Percentiles rank a stretch among this genome's conserved stretches.
These are phyloP conservation scores for Campaea margaritaria DNA, from an alignment of 2,888 invertebrate genomes.

Conservation along the genomic window DNA sequence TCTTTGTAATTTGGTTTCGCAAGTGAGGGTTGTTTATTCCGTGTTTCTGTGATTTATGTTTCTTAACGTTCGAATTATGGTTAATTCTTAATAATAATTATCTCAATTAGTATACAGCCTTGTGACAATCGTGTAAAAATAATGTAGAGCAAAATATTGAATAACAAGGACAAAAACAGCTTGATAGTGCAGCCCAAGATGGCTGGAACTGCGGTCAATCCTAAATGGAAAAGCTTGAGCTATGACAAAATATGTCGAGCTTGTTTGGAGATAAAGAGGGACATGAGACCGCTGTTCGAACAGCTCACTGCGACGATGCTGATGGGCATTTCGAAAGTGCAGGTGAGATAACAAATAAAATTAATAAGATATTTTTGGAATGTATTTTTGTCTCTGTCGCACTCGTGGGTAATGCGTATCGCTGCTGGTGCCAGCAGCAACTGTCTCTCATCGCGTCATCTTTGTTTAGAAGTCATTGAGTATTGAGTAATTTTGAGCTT, in stretches of 20 bases:
- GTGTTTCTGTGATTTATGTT: conserved; percentile 22
- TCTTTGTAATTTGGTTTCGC: conserved; percentile 61
- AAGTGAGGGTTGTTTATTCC: conserved; percentile 49
- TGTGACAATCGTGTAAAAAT: conserved; percentile 16
- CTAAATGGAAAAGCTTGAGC: conserved; percentile 66
- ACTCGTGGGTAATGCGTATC: conserved; percentile 49
- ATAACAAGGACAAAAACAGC: conserved; percentile 73
- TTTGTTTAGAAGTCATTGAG: conserved; percentile 78
- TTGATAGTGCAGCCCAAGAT: conserved; percentile 74
- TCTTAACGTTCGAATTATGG: conserved; percentile 1
- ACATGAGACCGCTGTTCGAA: conserved; percentile 87
- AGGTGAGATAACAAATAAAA: conserved; percentile 78
- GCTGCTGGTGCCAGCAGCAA: conserved; percentile 57
- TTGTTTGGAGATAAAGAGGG: conserved; percentile 87
- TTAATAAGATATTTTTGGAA: conserved; percentile 71
- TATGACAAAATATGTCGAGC: conserved; percentile 87
- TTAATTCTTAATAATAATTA: not conserved
- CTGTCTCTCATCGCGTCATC: conserved; percentile 75
- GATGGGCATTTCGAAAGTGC: conserved; percentile 87
- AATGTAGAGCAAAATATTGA: conserved; percentile 46
- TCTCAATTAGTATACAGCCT: not conserved
- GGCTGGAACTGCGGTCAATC: conserved; percentile 59
- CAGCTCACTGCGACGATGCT: conserved; percentile 88
- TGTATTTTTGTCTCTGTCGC: conserved; percentile 75
- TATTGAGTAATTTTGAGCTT: conserved; percentile 63